phyloP scores from a whole-genome alignment of 2,113 vertebrate genomes.

The Microcebus tavaratra region DNA sequence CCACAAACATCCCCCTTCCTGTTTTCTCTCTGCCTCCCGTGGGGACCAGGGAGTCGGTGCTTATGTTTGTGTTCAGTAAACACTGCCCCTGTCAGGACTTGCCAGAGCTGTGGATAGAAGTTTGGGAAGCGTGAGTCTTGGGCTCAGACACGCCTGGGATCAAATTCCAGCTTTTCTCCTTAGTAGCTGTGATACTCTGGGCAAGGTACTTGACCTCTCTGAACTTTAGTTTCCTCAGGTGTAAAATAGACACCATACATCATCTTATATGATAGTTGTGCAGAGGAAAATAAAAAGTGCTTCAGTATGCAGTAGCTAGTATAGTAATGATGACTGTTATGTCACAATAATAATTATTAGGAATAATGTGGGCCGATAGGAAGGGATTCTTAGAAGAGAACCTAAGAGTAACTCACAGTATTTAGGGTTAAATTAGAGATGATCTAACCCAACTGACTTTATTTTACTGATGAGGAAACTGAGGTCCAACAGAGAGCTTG shows the following conservation, averaged over 20 bases:
- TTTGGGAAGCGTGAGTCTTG: neutral
- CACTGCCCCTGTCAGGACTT: neutral
- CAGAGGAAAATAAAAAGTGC: neutral
- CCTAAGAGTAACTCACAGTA: neutral
- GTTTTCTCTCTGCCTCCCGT: neutral
- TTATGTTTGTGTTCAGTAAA: neutral
- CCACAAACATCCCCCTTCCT: neutral
- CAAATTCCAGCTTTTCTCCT: neutral
- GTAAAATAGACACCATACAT: neutral
- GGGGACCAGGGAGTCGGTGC: neutral
- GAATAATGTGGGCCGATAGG: neutral
- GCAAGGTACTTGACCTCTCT: neutral
- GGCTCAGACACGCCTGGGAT: neutral
- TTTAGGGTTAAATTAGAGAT: neutral
- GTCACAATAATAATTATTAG: neutral
- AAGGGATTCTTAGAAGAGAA: too few species aligned
- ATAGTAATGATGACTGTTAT: neutral
- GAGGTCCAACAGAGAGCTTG: neutral
- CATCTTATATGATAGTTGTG: too few species aligned
- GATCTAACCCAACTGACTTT: neutral
- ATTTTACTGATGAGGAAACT: neutral
- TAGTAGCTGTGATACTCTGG: neutral
- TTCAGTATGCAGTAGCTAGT: neutral
- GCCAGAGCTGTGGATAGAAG: neutral
- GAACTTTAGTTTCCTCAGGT: neutral